A percentile compares a stretch with the other conserved stretches of the same genome.
Evolutionary conservation across 2,113 vertebrate species (phyloP).

Genomic region (Oriolus oriolus): DNA sequence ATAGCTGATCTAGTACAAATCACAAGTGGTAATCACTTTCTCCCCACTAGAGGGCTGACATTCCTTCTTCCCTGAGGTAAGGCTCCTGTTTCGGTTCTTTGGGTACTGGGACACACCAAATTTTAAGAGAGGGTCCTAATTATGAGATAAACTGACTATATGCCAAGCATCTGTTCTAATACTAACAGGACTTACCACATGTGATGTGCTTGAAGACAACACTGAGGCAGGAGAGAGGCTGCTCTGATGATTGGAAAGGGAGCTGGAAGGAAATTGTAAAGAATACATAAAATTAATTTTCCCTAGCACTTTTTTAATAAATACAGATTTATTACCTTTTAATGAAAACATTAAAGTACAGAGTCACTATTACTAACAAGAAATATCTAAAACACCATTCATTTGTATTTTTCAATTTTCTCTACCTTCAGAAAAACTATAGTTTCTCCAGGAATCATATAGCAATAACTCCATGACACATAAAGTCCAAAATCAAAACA

Average conservation of each 20-base stretch:
- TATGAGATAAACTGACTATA: neutral
- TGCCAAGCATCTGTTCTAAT: neutral
- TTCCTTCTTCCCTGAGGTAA: neutral
- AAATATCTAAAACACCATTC: neutral
- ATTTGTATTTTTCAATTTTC: neutral
- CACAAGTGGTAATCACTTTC: neutral
- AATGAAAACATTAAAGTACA: neutral
- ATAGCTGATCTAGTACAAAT: neutral
- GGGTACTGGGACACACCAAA: neutral
- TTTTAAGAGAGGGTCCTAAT: neutral
- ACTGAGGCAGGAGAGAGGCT: slow-evolving; percentile 82
- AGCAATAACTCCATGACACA: neutral
- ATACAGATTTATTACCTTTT: neutral
- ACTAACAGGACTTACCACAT: slow-evolving; percentile 75
- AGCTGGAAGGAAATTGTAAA: slow-evolving; percentile 47
- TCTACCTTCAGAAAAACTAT: neutral
- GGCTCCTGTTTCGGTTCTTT: neutral
- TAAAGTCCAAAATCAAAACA: neutral
- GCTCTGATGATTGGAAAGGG: slow-evolving; percentile 78
- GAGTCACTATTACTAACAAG: neutral
- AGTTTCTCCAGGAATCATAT: neutral
- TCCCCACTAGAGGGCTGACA: neutral
- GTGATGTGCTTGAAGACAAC: slow-evolving; percentile 78
- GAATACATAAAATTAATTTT: neutral
- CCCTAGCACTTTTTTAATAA: neutral